Evolutionary conservation across 2,797 vertebrate genomes (phyloP).

Genomic region (Sylvilagus floridanus): DNA sequence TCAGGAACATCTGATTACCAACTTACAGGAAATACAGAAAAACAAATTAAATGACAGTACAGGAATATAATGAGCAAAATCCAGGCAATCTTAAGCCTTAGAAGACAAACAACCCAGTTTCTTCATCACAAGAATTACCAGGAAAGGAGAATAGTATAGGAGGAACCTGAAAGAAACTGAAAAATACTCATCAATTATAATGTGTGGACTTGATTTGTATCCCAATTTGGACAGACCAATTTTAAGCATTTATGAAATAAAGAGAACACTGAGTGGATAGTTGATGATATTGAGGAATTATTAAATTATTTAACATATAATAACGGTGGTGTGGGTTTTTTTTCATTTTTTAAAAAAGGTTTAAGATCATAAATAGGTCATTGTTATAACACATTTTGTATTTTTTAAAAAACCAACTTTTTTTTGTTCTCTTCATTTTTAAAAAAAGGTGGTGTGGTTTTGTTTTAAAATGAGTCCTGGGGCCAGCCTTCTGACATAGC

Average conservation of each 20-base stretch:
- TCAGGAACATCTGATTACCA: background rate
- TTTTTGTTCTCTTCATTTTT: too few species aligned
- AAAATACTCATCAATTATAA: background rate
- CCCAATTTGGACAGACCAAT: background rate
- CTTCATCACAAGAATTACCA: slow-evolving; percentile 14
- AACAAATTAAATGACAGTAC: background rate
- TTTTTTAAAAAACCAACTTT: too few species aligned
- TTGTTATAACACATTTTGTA: too few species aligned
- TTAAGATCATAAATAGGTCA: too few species aligned
- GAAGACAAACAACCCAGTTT: background rate
- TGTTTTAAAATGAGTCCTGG: background rate
- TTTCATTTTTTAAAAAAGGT: too few species aligned
- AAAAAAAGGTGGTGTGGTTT: background rate
- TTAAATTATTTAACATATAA: slow-evolving; percentile 30
- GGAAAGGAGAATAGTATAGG: background rate
- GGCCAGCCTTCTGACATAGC: too few species aligned
- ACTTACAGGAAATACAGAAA: background rate
- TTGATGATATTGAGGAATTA: slow-evolving; percentile 44
- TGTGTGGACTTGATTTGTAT: slow-evolving; percentile 6
- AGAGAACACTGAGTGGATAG: slow-evolving; percentile 14
- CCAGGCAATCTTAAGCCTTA: background rate
- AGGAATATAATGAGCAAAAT: slow-evolving; percentile 1
- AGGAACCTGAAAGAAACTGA: background rate
- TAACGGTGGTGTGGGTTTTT: background rate
- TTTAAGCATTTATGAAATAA: background rate